Evolutionary conservation across 2,888 invertebrate genomes (phyloP).

Genomic region (Carpatolechia fugitivella): DNA sequence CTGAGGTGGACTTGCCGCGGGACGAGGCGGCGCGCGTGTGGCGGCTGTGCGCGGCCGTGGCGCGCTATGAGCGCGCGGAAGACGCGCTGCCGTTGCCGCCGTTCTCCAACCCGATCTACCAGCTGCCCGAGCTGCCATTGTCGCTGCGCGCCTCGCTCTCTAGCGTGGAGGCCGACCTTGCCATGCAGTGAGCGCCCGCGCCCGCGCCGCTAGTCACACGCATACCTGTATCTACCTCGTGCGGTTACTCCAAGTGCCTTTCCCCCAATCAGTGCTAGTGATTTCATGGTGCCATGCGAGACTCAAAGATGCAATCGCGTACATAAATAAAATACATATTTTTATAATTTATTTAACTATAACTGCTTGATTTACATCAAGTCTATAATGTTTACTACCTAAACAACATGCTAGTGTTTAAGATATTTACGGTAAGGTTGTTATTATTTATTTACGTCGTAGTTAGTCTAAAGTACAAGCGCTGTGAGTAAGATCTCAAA

Average conservation of each 20-base stretch:
- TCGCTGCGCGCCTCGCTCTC: slow-evolving; percentile 54
- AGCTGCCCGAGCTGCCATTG: slow-evolving; percentile 56
- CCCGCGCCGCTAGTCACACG: neutral
- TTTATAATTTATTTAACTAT: neutral
- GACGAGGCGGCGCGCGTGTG: slow-evolving; percentile 61
- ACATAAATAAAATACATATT: neutral
- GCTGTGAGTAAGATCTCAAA: slow-evolving; percentile 73
- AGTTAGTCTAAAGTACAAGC: slow-evolving; percentile 40
- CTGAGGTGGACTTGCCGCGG: slow-evolving; percentile 56
- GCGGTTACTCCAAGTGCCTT: slow-evolving; percentile 18
- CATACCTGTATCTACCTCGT: neutral
- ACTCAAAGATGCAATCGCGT: slow-evolving; percentile 27
- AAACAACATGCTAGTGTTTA: too few species aligned
- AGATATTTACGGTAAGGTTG: slow-evolving; percentile 7
- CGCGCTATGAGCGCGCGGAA: slow-evolving; percentile 56
- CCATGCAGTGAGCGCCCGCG: slow-evolving; percentile 37
- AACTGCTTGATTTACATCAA: neutral
- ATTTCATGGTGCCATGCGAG: slow-evolving; percentile 44
- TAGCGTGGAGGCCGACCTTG: slow-evolving; percentile 49
- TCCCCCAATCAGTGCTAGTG: slow-evolving; percentile 35
- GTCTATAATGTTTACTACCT: too few species aligned
- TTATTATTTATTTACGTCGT: neutral
- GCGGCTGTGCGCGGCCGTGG: slow-evolving; percentile 57
- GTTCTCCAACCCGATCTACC: slow-evolving; percentile 62
- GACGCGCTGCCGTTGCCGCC: slow-evolving; percentile 61